Evolutionary conservation across 2,888 invertebrate species (phyloP).

Genomic region (Pterostichus niger): DNA sequence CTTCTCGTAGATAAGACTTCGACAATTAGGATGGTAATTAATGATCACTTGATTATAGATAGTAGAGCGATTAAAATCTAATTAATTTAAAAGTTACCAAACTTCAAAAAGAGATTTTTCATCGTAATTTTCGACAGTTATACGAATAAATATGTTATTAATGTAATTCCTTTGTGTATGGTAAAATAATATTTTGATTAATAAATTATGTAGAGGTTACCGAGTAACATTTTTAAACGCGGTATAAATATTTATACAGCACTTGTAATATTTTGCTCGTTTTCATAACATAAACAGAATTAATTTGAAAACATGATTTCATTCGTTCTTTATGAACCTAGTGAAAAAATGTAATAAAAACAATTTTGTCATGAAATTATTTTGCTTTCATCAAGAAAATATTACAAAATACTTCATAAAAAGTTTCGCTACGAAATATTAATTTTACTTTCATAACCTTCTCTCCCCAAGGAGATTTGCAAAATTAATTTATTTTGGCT

Average conservation of each 20-base stretch:
- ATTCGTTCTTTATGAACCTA: not conserved
- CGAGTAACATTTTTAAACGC: not conserved
- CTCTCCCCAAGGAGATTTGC: slow-evolving; percentile 35
- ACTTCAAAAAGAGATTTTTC: too few species aligned
- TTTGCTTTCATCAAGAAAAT: slow-evolving; percentile 47
- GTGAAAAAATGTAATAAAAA: slow-evolving; percentile 50
- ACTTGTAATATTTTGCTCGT: not conserved
- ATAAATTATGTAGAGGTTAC: too few species aligned
- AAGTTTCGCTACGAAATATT: slow-evolving; percentile 56
- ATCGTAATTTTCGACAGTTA: too few species aligned
- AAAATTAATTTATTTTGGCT: slow-evolving; percentile 50
- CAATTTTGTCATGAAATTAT: slow-evolving; percentile 36
- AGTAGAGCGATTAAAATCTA: slow-evolving; percentile 11
- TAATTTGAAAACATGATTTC: slow-evolving; percentile 9
- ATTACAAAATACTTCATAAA: slow-evolving; percentile 51
- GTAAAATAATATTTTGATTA: too few species aligned
- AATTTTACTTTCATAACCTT: slow-evolving; percentile 56
- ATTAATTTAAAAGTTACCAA: not conserved
- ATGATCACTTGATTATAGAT: slow-evolving; percentile 33
- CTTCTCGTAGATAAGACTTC: not conserved
- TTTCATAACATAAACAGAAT: not conserved
- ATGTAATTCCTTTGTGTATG: too few species aligned
- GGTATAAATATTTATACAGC: not conserved
- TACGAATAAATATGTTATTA: too few species aligned
- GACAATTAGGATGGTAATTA: slow-evolving; percentile 1